These are phyloP conservation scores for Coluber constrictor DNA, from an alignment of 2,797 vertebrate species.

Conservation along the genomic window DNA sequence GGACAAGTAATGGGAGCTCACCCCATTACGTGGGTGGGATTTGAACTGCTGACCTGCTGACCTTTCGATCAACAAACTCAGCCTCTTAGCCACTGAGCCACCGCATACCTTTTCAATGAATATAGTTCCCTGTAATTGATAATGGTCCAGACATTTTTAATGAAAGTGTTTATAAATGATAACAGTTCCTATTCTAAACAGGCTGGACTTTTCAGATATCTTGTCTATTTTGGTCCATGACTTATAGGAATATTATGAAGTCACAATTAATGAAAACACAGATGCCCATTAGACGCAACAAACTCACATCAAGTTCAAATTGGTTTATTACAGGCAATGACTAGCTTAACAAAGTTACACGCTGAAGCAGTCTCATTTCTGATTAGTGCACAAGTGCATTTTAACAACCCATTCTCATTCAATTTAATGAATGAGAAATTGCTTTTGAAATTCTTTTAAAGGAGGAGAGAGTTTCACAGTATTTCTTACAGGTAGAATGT, in stretches of 20 bases:
- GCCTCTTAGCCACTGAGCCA: no score
- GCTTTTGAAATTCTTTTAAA: not conserved
- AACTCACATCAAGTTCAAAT: not conserved
- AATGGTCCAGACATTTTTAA: not conserved
- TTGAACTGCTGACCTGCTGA: no score
- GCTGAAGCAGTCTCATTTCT: not conserved
- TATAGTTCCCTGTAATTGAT: not conserved
- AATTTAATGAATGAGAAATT: not conserved
- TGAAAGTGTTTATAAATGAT: not conserved
- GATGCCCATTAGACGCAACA: not conserved
- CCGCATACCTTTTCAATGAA: not conserved
- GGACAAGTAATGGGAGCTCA: no score
- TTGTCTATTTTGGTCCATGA: not conserved
- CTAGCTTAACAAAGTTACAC: not conserved
- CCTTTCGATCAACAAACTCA: no score
- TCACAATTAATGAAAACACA: not conserved
- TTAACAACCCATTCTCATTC: not conserved
- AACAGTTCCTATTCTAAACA: not conserved
- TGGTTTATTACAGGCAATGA: not conserved
- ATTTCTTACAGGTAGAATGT: not conserved
- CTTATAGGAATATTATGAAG: not conserved
- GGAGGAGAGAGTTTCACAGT: not conserved
- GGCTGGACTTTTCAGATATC: not conserved
- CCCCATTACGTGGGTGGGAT: no score
- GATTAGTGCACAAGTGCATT: not conserved